Evolutionary conservation across 1,140 invertebrate genomes (phyloP).

Genomic region (Papilio aristodemus): DNA sequence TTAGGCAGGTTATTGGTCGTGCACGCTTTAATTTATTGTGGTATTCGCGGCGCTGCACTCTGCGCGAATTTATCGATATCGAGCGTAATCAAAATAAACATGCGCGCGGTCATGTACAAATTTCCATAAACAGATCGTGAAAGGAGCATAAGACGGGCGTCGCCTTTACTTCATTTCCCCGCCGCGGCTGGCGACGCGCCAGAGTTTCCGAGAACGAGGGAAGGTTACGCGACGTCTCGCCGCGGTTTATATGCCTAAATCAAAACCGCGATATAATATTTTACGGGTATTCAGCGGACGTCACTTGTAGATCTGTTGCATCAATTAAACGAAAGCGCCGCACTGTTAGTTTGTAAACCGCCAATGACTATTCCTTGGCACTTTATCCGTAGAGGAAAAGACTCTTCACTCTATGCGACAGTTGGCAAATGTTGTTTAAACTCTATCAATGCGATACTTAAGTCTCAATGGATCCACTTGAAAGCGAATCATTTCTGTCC

Average conservation of each 20-base stretch:
- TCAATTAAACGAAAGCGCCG: slow-evolving; percentile 33
- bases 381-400: slow-evolving; percentile 1
- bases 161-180: slow-evolving; percentile 68
- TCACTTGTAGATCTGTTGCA: slow-evolving; percentile 37
- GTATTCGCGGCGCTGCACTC: slow-evolving; percentile 40
- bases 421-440: slow-evolving; percentile 2
- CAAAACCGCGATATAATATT: slow-evolving; percentile 64
- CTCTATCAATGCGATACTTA: slow-evolving; percentile 6
- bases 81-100: slow-evolving; percentile 60
- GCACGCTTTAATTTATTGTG: slow-evolving; percentile 40
- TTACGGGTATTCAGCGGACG: slow-evolving; percentile 53
- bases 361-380: slow-evolving; percentile 31
- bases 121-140: slow-evolving; percentile 73
- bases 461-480: slow-evolving; percentile 21
- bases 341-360: slow-evolving; percentile 23
- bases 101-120: slow-evolving; percentile 54
- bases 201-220: slow-evolving; percentile 73
- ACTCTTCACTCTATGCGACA: background rate
- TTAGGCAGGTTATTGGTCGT: slow-evolving; percentile 44
- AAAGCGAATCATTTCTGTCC: slow-evolving; percentile 27
- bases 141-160: slow-evolving; percentile 66
- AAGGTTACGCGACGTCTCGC: slow-evolving; percentile 76
- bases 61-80: slow-evolving; percentile 51
- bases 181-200: slow-evolving; percentile 63
- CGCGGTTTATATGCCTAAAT: slow-evolving; percentile 75